Base-by-base conservation (phyloP, 2,888 invertebrate species). In the Andrena chrysosceles region DNA sequence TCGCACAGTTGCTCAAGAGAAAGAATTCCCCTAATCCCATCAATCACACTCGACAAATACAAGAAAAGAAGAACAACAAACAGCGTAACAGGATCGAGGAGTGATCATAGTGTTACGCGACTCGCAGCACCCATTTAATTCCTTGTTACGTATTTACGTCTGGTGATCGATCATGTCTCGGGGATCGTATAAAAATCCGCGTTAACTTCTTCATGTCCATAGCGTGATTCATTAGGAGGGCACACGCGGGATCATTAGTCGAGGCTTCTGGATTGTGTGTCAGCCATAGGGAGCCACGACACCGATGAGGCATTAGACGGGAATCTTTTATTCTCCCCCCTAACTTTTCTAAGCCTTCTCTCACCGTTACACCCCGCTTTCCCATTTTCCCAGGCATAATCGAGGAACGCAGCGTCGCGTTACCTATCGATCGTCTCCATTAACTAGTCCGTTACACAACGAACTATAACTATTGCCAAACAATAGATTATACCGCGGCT, bases 391-490 rank as follows among this genome's bases (percentile, higher is more conserved):
- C 49, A 49, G 62, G 49, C 56, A 48, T 82, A 70, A 82, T 77
- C 77, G 69, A 16, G 48, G 20, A 59, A 69, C 63, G 49, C 33
- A 26, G 35, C 54, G 42, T 78, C 56, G 83, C 73, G 82, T 81
- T 84, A 85, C 72, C 77, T 86, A 87, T 89, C 86, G 89, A 89
- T 90, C 89, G 87, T 87, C 87, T 90, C 87, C 87, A 89, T 90
- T 90, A 90, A 90, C 88, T 88, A 87, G 85, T 84, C 81, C 80
- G 89, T 92, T 92, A 88, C 89, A 90, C 90, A 92, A 92, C 91
- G 86, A 86, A 88, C 87, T 90, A 89, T 89, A 91, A 92, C 90
- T 90, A 90, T 92, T 92, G 90, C 91, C 90, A 91, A 92, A 92
- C 92, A 92, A 93, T 93, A 90, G 93, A 92, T 91, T 91, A 91